Evolutionary conservation across 2,113 vertebrate species (phyloP), one percentile per base, ranked within the genome.

Genomic region (Colinus virginianus): DNA sequence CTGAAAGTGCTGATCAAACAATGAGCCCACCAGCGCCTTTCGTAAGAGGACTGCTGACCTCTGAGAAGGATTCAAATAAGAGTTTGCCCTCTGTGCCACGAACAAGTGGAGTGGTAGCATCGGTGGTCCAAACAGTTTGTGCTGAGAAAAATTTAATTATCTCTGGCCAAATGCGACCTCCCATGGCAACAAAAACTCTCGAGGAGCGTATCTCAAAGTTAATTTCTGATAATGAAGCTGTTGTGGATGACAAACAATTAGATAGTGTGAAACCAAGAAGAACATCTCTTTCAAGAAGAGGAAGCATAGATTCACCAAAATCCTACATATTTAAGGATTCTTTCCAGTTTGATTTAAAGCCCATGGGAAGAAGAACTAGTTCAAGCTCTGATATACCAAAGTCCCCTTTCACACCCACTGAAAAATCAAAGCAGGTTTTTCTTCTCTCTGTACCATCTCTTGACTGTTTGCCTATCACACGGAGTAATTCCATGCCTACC

Each of bases 281-380:
- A 94, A 99, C 99, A 10, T 99, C 99, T 75, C 98, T 99, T 66
- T 99, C 99, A 0, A 98, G 99, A 91, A 98, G 99, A 97, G 99
- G 99, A 32, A 99, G 99, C 95, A 99, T 99, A 82, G 99, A 99
- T 95, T 99, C 99, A 28, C 99, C 99, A 4, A 99, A 99, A 94
- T 99, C 99, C 5, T 99, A 99, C 81, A 99, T 99, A 96, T 99
- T 99, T 96, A 99, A 99, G 97, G 99, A 99, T 95, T 99, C 99
- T 78, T 99, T 99, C 97, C 99, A 99, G 95, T 99, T 99, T 98
- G 99, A 99, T 95, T 97, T 99, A 62, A 99, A 99, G 95, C 99
- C 99, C 40, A 98, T 99, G 88, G 98, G 98, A 86, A 98, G 99
- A 97, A 98, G 99, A 95, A 99, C 99, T 67, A 99, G 99, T 95